Percentiles rank a stretch among this genome's conserved stretches.
Evolutionary conservation across 1,140 invertebrate species (phyloP).

Genomic region (Bombus balteatus): DNA sequence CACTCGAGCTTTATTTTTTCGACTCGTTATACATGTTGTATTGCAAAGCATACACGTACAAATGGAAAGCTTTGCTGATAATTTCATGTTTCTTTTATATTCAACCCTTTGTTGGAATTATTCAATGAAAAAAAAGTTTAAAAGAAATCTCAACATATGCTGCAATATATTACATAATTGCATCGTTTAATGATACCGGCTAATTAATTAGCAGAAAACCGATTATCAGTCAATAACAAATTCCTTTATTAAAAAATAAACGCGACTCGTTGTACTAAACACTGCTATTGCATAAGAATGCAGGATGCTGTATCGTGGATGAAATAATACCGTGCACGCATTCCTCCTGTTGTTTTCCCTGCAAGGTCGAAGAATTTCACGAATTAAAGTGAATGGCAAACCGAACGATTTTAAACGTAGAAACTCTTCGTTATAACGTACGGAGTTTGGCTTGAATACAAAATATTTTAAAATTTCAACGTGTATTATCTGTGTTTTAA

Average conservation of each 20-base stretch:
- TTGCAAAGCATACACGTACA: no score
- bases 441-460: neutral
- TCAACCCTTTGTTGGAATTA: neutral
- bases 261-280: neutral
- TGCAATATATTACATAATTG: slow-evolving; percentile 8
- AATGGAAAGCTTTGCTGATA: no score
- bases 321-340: slow-evolving; percentile 5
- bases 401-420: neutral
- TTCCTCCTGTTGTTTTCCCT: neutral
- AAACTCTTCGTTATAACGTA: neutral
- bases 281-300: slow-evolving; percentile 17
- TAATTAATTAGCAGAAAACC: slow-evolving; percentile 15
- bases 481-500: neutral
- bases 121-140: neutral
- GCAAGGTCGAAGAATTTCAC: neutral
- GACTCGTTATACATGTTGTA: no score
- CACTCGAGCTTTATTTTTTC: neutral
- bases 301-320: slow-evolving; percentile 26
- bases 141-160: neutral
- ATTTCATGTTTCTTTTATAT: neutral
- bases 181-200: neutral
- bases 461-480: neutral
- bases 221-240: neutral
- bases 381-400: slow-evolving; percentile 2
- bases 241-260: slow-evolving; percentile 6